These are phyloP conservation scores for Drosophila suzukii DNA, from an alignment of 1,140 invertebrate genomes.

Conservation along the genomic window DNA sequence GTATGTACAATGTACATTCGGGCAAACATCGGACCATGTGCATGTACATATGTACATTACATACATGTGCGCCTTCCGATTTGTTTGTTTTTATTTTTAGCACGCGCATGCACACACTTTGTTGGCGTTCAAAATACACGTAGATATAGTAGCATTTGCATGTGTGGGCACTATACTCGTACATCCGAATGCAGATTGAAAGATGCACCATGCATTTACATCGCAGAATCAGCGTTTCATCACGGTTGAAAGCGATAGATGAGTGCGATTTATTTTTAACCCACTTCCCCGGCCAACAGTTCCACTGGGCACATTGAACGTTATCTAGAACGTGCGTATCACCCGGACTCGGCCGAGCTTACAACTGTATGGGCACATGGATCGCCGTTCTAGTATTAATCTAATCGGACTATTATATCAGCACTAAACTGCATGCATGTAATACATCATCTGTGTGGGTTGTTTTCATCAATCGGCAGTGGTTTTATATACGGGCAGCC, in stretches of 20 bases:
- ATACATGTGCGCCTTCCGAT: constrained; percentile 40
- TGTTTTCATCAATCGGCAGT: constrained; percentile 32
- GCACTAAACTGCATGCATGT: constrained; percentile 44
- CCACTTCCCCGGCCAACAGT: constrained; percentile 1
- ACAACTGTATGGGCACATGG: constrained; percentile 12
- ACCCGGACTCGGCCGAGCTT: constrained; percentile 40
- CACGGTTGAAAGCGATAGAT: constrained; percentile 9
- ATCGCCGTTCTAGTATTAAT: constrained; percentile 26
- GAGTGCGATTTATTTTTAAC: constrained; percentile 30
- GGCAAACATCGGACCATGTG: constrained; percentile 30
- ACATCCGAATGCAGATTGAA: constrained; percentile 27
- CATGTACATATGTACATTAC: constrained; percentile 15
- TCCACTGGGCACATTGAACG: constrained; percentile 13
- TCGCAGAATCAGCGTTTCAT: constrained; percentile 15
- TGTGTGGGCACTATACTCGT: constrained; percentile 12
- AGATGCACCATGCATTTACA: constrained; percentile 22
- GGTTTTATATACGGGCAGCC: background rate
- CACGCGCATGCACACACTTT: constrained; percentile 41
- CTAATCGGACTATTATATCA: constrained; percentile 47
- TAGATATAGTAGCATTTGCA: constrained; percentile 1
- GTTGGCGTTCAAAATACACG: constrained; percentile 21
- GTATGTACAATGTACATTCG: constrained; percentile 19
- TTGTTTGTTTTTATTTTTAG: constrained; percentile 55
- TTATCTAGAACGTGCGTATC: constrained; percentile 46
- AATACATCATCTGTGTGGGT: constrained; percentile 38